A percentile compares a stretch with the other conserved stretches of the same genome.
phyloP scores from a whole-genome alignment of 2,797 vertebrate genomes.

The Chloroceryle amazona region DNA sequence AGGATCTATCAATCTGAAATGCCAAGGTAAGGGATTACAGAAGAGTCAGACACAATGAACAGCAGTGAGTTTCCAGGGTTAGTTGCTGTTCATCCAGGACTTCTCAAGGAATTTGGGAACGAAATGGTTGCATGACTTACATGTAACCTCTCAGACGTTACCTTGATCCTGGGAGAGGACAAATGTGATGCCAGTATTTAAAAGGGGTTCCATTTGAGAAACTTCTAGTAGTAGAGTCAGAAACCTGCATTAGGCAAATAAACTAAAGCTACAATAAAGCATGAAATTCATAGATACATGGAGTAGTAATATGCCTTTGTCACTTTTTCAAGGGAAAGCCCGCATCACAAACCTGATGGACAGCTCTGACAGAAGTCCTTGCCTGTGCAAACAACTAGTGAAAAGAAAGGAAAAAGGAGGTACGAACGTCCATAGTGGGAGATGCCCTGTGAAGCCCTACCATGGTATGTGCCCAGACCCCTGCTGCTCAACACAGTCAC shows the following conservation, averaged over 20 bases:
- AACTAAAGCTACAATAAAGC: background rate
- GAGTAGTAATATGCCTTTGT: rapidly evolving
- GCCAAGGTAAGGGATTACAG: background rate
- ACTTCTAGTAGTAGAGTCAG: background rate
- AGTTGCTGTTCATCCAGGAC: background rate
- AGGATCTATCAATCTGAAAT: background rate
- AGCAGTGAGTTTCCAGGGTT: background rate
- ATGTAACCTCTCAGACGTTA: background rate
- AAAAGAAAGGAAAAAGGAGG: background rate
- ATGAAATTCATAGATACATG: rapidly evolving
- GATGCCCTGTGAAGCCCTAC: background rate
- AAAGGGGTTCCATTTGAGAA: background rate
- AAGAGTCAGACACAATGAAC: background rate
- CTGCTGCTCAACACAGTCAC: background rate
- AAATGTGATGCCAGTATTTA: background rate
- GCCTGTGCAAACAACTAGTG: background rate
- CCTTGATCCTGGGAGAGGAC: background rate
- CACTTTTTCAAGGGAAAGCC: background rate
- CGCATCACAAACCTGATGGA: background rate
- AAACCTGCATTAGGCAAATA: background rate
- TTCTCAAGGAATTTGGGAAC: background rate
- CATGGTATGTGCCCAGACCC: rapidly evolving
- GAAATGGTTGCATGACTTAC: rapidly evolving
- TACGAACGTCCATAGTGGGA: rapidly evolving
- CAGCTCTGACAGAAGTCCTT: background rate